Conservation (phyloP, 2,888 invertebrate species). For the Odontomyia ornata region DNA sequence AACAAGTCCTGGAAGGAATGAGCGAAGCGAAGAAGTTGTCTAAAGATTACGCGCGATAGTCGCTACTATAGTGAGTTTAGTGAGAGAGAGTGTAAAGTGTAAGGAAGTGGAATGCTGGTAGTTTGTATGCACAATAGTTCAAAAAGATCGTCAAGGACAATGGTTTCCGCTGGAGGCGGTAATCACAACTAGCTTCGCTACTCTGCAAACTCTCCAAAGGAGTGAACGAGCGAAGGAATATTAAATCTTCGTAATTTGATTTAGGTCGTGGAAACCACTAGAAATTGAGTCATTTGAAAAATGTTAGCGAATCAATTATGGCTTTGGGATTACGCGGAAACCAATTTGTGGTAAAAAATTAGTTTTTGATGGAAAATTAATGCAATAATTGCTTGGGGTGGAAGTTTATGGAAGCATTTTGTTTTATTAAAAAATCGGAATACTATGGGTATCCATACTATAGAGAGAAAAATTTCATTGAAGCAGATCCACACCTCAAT, state of each 20-base stretch:
- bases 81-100: too few species aligned
- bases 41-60: background rate
- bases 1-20: background rate
- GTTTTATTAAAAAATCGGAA: too few species aligned
- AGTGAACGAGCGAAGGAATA: background rate
- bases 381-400: too few species aligned
- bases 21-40: conserved; percentile 9
- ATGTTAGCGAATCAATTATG: background rate
- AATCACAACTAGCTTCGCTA: conserved; percentile 7
- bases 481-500: too few species aligned
- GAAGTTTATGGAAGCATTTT: too few species aligned
- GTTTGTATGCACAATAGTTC: background rate
- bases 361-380: too few species aligned
- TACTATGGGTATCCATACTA: too few species aligned
- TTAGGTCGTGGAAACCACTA: background rate
- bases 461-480: too few species aligned
- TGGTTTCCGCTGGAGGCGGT: conserved; percentile 3
- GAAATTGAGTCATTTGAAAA: conserved; percentile 2
- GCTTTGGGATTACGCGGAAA: too few species aligned
- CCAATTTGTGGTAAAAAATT: too few species aligned
- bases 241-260: conserved; percentile 12
- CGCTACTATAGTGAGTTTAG: background rate
- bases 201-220: background rate
- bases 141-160: conserved; percentile 8
- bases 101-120: background rate